A percentile compares a stretch with the other conserved stretches of the same genome.
Conservation (phyloP, 2,888 invertebrate genomes). For the Drosophila dives region DNA sequence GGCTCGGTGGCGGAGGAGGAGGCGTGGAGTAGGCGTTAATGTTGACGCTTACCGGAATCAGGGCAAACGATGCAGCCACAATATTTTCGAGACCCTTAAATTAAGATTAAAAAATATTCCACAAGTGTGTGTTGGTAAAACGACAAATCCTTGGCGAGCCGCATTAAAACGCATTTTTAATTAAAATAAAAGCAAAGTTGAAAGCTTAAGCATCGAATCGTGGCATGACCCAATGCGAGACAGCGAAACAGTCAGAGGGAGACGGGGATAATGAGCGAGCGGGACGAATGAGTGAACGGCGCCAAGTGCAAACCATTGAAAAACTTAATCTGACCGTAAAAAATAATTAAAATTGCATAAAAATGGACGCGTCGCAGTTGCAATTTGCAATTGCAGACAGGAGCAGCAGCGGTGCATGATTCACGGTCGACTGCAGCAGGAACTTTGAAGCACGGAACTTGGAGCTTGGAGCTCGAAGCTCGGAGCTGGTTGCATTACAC, state of each 20-base stretch:
- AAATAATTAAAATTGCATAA: constrained; percentile 78
- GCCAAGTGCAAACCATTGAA: constrained; percentile 35
- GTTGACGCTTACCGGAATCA: constrained; percentile 26
- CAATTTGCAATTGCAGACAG: constrained; percentile 21
- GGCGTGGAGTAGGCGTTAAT: constrained; percentile 27
- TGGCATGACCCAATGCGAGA: constrained; percentile 33
- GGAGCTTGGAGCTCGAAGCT: not conserved
- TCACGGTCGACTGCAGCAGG: constrained; percentile 48
- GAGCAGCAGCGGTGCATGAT: constrained; percentile 42
- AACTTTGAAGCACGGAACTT: not conserved
- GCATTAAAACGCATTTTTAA: constrained; percentile 79
- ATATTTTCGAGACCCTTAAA: constrained; percentile 22
- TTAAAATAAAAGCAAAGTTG: constrained; percentile 78
- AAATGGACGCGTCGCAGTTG: constrained; percentile 15
- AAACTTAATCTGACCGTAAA: constrained; percentile 76
- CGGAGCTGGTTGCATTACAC: constrained; percentile 22
- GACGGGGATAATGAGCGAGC: constrained; percentile 4
- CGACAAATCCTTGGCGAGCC: constrained; percentile 53
- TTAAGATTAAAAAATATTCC: constrained; percentile 24
- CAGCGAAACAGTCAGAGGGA: not conserved
- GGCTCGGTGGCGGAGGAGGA: not conserved
- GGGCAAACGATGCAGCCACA: not conserved
- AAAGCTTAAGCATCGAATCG: constrained; percentile 57
- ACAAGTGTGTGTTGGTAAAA: constrained; percentile 8
- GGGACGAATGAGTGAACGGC: constrained; percentile 21